Evolutionary conservation across 2,113 vertebrate genomes (phyloP).

Genomic region (Dipodomys spectabilis): DNA sequence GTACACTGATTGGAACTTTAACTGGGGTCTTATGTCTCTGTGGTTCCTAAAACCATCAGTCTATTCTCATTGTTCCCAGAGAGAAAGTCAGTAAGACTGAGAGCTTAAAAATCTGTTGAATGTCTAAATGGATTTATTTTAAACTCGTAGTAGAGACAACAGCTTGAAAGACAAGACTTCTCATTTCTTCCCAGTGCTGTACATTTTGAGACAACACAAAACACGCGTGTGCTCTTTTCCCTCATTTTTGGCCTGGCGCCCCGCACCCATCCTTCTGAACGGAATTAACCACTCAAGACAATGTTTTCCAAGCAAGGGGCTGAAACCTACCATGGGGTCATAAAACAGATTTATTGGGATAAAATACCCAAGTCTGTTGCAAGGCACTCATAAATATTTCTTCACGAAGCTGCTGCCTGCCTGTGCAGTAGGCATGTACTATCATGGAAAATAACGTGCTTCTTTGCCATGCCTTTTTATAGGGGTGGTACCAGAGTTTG

Average conservation of each 20-base stretch:
- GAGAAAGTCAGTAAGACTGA: conserved; percentile 25
- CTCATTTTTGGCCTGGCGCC: neutral
- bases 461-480: no score
- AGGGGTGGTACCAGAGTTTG: no score
- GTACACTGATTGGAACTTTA: neutral
- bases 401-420: neutral
- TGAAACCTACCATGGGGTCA: neutral
- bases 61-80: conserved; percentile 32
- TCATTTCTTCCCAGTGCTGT: conserved; percentile 56
- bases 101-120: conserved; percentile 51
- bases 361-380: neutral
- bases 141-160: conserved; percentile 53
- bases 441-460: no score
- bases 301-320: neutral
- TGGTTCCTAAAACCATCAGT: neutral
- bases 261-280: neutral
- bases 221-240: neutral
- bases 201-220: conserved; percentile 57
- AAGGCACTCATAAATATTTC: neutral
- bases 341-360: neutral
- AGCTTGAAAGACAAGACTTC: conserved; percentile 65
- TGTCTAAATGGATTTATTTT: conserved; percentile 76
- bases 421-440: no score
- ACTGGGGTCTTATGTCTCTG: neutral
- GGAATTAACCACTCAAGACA: neutral